Percentiles rank a stretch among this genome's conserved stretches.
phyloP scores from a whole-genome alignment of 1,140 invertebrate genomes.

The Wiebesia pumilae region DNA sequence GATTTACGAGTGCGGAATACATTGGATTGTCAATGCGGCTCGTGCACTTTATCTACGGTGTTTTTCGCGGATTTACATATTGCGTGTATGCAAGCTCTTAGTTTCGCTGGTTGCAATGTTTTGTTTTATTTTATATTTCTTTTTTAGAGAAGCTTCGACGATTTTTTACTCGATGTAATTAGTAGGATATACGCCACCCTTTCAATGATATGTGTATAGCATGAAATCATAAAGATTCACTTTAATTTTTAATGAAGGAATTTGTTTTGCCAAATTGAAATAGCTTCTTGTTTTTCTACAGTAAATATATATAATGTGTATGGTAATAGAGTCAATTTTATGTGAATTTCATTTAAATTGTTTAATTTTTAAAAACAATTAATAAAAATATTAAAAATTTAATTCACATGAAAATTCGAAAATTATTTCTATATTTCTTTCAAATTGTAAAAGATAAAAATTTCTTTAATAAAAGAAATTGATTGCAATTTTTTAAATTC shows the following conservation, averaged over 20 bases:
- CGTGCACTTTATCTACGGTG: slow-evolving; percentile 55
- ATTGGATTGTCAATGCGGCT: slow-evolving; percentile 42
- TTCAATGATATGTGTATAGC: neutral
- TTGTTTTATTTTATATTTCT: neutral
- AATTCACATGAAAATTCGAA: too few relatives aligned
- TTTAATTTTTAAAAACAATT: too few relatives aligned
- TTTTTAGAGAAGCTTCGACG: slow-evolving; percentile 39
- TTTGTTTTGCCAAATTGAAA: too few relatives aligned
- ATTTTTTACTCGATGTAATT: slow-evolving; percentile 36
- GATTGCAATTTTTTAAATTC: too few relatives aligned
- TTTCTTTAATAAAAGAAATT: too few relatives aligned
- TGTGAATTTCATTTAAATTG: too few relatives aligned
- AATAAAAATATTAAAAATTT: too few relatives aligned
- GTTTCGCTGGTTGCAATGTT: slow-evolving; percentile 28
- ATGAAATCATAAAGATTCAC: neutral
- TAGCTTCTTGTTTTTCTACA: too few relatives aligned
- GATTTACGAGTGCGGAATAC: slow-evolving; percentile 57
- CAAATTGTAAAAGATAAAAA: too few relatives aligned
- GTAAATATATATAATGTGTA: too few relatives aligned
- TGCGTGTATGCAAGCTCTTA: slow-evolving; percentile 57
- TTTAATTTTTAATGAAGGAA: neutral
- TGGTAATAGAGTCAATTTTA: too few relatives aligned
- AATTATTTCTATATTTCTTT: too few relatives aligned
- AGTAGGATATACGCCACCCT: slow-evolving; percentile 12
- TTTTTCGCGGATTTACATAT: slow-evolving; percentile 63